Conservation (phyloP, 2,113 vertebrate species). For the Calonectris borealis region DNA sequence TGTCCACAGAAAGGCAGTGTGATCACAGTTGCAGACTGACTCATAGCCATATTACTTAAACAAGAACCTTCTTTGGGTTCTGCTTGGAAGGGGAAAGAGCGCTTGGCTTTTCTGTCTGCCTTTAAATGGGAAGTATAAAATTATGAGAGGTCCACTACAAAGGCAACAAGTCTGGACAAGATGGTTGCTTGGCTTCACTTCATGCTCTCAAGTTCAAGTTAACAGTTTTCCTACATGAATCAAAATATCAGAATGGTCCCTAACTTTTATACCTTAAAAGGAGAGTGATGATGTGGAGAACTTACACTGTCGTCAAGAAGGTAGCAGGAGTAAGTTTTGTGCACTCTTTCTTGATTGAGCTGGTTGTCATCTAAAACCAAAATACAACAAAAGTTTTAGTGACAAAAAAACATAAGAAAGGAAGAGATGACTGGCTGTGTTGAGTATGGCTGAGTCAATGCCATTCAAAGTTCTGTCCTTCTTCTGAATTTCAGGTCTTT, state of each 20-base stretch:
- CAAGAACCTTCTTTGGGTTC: constrained; percentile 21
- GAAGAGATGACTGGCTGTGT: background rate
- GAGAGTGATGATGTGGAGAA: background rate
- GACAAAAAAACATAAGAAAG: background rate
- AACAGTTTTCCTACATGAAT: background rate
- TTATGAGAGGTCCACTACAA: background rate
- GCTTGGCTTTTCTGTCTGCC: background rate
- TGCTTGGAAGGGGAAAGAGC: background rate
- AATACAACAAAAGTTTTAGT: background rate
- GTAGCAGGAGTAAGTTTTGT: background rate
- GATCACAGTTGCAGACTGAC: background rate
- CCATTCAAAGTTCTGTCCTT: background rate
- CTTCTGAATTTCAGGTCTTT: background rate
- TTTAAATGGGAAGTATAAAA: constrained; percentile 13
- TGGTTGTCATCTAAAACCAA: background rate
- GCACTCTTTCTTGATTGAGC: background rate
- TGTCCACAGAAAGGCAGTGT: background rate
- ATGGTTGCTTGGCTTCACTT: background rate
- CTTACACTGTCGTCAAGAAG: background rate
- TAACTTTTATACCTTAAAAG: background rate
- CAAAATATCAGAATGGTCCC: background rate
- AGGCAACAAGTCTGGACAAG: background rate
- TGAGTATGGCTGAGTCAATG: background rate
- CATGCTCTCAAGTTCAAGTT: background rate
- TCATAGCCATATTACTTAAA: constrained; percentile 7